These are phyloP conservation scores for Sacculina carcini DNA, from an alignment of 2,888 invertebrate species.

Conservation along the genomic window DNA sequence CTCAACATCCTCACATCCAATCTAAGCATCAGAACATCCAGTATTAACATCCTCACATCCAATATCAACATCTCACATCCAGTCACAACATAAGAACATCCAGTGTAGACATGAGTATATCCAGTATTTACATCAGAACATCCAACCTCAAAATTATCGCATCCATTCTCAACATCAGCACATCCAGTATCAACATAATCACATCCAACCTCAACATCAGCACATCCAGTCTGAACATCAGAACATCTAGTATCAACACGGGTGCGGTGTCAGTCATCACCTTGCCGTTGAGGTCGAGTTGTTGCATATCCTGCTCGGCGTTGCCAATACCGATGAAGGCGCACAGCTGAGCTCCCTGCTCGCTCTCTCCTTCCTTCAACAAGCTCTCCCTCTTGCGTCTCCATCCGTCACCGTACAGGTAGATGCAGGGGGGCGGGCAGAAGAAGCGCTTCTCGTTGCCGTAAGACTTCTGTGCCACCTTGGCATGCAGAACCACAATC, in stretches of 20 bases:
- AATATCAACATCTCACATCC: too few species aligned
- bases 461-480: conserved; percentile 95
- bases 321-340: conserved; percentile 97
- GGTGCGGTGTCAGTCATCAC: conserved; percentile 17
- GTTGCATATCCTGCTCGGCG: conserved; percentile 97
- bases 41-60: too few species aligned
- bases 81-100: too few species aligned
- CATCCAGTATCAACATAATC: too few species aligned
- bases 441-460: conserved; percentile 99
- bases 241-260: background rate
- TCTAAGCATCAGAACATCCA: too few species aligned
- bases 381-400: conserved; percentile 77
- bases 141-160: too few species aligned
- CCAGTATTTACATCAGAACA: too few species aligned
- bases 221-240: background rate
- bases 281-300: conserved; percentile 87
- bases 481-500: conserved; percentile 89
- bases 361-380: conserved; percentile 62
- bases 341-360: conserved; percentile 78
- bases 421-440: conserved; percentile 97
- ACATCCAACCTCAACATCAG: too few species aligned
- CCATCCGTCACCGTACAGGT: conserved; percentile 96
- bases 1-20: too few species aligned
- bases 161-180: too few species aligned
- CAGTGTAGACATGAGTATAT: too few species aligned